Conservation (phyloP, 2,113 vertebrate genomes). For the Tauraco erythrolophus region DNA sequence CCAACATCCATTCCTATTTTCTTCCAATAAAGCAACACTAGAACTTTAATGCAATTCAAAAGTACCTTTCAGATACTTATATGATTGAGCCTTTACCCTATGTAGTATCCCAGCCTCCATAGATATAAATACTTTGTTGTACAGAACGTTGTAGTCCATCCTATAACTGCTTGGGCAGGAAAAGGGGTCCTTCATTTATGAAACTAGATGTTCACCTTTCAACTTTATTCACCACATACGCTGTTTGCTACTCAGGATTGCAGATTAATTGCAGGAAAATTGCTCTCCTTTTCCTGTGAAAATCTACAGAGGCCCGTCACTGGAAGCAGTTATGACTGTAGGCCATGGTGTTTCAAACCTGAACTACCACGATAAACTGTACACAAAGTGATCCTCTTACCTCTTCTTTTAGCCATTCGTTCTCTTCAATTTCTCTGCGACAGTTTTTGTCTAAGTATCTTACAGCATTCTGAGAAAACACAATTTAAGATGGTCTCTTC, state of each 20-base stretch:
- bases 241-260: not conserved
- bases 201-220: not conserved
- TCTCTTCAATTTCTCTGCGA: constrained; percentile 77
- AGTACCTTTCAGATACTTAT: not conserved
- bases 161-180: not conserved
- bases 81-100: not conserved
- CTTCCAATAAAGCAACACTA: not conserved
- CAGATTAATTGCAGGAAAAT: not conserved
- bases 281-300: not conserved
- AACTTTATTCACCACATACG: not conserved
- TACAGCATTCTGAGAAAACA: constrained; percentile 76
- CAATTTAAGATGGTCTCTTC: not conserved
- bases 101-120: not conserved
- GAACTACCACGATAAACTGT: not conserved
- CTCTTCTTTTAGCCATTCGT: constrained; percentile 82
- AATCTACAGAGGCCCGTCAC: not conserved
- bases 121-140: not conserved
- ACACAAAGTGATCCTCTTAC: constrained; percentile 56
- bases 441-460: constrained; percentile 71
- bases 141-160: not conserved
- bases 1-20: not conserved
- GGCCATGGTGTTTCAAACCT: not conserved
- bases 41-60: not conserved
- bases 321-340: not conserved
- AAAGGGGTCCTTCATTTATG: not conserved